Evolutionary conservation across 2,888 invertebrate genomes (phyloP), one percentile per base, ranked within the genome.

Genomic region (Agapostemon virescens): DNA sequence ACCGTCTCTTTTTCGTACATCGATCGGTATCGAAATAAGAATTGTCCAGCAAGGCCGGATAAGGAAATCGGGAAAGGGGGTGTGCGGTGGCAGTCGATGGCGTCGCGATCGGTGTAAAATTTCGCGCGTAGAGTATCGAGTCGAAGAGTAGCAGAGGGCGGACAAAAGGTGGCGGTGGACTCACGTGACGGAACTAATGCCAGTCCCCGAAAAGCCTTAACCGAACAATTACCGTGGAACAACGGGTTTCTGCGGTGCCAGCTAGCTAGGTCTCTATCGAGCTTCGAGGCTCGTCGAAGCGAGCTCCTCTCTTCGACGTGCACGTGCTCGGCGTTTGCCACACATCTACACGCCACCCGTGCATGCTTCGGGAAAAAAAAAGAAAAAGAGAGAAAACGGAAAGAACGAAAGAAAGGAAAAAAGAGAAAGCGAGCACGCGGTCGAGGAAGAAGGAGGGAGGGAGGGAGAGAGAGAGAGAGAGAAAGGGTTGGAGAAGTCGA

Each of bases 141-240:
- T 45, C 61, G 4, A 26, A 42, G 40, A 68, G 52, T 23, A 42
- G 40, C 66, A 20, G 17, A 17, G 13, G 26, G 36, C 23, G 70
- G 23, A 68, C 69, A 69, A 74, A 78, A 75, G 71, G 55, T 63
- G 69, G 75, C 42, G 49, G 36, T 66, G 42, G 82, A 76, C 58
- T 61, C 73, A 66, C 68, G 69, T 26, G 72, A 82, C 72, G 78
- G 63, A 73, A 79, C 67, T 70, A 73, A 79, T 82, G 81, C 55
- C 69, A 40, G 30, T 66, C 40, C 40, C 74, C 77, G 69, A 76
- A 81, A 79, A 82, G 79, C 79, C 79, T 83, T 68, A 45, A 45
- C 63, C 83, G 75, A 82, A 82, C 83, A 79, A 82, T 82, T 79
- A 83, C 75, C 69, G 58, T 76, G 79, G 70, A 79, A 40, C 66